phyloP scores from a whole-genome alignment of 2,888 invertebrate genomes.

The Fragum whitleyi region DNA sequence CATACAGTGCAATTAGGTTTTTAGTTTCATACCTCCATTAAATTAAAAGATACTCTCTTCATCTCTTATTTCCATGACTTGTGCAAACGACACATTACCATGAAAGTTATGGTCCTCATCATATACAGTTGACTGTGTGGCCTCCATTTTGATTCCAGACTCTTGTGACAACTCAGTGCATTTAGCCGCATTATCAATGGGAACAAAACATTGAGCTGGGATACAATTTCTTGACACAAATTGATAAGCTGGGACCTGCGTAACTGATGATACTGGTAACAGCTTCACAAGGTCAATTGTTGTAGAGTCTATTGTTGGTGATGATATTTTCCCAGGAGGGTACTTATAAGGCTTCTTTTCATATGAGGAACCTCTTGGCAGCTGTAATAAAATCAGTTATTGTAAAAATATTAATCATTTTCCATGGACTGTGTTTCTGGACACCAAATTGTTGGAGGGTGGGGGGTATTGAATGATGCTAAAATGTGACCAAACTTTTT shows the following conservation, averaged over 20 bases:
- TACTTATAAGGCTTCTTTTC: conserved; percentile 23
- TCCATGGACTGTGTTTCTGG: too few relatives aligned
- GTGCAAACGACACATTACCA: conserved; percentile 27
- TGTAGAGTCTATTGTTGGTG: conserved; percentile 78
- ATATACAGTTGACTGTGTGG: conserved; percentile 27
- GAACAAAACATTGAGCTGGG: conserved; percentile 48
- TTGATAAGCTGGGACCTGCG: neutral
- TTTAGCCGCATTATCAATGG: conserved; percentile 43
- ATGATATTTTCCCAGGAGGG: conserved; percentile 72
- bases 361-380: neutral
- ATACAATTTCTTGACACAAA: conserved; percentile 13
- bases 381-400: neutral
- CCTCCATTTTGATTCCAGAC: conserved; percentile 56
- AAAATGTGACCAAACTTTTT: too few relatives aligned
- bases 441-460: too few relatives aligned
- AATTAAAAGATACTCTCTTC: too few relatives aligned
- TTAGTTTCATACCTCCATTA: too few relatives aligned
- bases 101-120: conserved; percentile 49
- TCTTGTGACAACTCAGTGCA: conserved; percentile 38
- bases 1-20: too few relatives aligned
- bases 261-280: conserved; percentile 21
- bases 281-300: conserved; percentile 61
- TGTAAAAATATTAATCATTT: too few relatives aligned
- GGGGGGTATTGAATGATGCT: too few relatives aligned
- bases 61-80: too few relatives aligned